Conservation (phyloP, 53 echinoderm and acorn worm species). For the Henricia sp. region DNA sequence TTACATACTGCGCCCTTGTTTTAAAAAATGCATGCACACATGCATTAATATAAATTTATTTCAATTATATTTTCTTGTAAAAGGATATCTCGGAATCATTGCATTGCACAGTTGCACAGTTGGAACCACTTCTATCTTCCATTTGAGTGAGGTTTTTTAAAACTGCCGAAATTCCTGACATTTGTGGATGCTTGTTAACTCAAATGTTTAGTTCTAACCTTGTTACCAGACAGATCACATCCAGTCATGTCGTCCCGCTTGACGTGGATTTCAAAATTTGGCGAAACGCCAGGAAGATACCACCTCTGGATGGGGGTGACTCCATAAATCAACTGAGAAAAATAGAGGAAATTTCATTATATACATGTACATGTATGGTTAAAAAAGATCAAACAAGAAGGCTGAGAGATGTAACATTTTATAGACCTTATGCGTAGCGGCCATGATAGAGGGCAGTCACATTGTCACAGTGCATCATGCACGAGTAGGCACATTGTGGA, state of each 20-base stretch:
- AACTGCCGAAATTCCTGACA: background rate
- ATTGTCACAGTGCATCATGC: too few relatives aligned
- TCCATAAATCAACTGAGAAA: constrained; percentile 32
- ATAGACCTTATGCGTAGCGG: too few relatives aligned
- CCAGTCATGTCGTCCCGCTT: constrained; percentile 81
- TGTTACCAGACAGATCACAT: constrained; percentile 71
- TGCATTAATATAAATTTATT: too few relatives aligned
- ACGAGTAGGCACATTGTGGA: too few relatives aligned
- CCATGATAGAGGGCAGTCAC: too few relatives aligned
- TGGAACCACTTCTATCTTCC: too few relatives aligned
- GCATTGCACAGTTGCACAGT: background rate
- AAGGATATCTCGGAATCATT: too few relatives aligned
- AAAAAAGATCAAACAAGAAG: background rate
- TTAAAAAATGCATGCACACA: too few relatives aligned
- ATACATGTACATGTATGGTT: background rate
- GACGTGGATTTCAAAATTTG: constrained; percentile 72
- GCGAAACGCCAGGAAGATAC: constrained; percentile 69
- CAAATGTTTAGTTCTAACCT: constrained; percentile 66
- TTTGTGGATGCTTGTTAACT: background rate
- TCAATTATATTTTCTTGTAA: too few relatives aligned
- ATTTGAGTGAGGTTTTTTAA: too few relatives aligned
- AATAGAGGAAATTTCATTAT: background rate
- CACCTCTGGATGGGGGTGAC: constrained; percentile 77
- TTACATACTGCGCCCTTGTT: too few relatives aligned
- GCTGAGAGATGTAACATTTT: too few relatives aligned